These are phyloP conservation scores for Nasonia vitripennis DNA, from an alignment of 1,140 invertebrate species.

Conservation along the genomic window DNA sequence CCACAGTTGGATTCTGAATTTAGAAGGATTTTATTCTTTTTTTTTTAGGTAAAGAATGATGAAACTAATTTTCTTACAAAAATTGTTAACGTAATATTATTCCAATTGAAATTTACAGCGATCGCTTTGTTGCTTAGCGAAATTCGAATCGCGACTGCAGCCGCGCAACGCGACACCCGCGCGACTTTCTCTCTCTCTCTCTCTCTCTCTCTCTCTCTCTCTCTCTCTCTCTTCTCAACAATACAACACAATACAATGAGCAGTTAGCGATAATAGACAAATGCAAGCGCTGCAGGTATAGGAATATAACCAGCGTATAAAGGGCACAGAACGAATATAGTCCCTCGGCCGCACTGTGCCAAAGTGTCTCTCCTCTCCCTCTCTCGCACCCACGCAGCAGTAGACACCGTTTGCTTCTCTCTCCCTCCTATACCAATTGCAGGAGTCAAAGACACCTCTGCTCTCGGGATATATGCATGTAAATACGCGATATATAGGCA, in stretches of 20 bases:
- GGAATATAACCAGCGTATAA: not conserved
- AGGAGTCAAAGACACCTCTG: not conserved
- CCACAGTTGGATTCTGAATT: too few relatives aligned
- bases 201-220: not conserved
- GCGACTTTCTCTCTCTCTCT: not conserved
- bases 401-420: not conserved
- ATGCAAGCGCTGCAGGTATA: not conserved
- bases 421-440: not conserved
- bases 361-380: not conserved
- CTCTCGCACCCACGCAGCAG: not conserved
- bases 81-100: too few relatives aligned
- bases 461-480: not conserved
- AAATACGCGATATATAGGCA: not conserved
- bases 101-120: too few relatives aligned
- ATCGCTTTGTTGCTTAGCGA: too few relatives aligned
- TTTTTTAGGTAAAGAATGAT: too few relatives aligned
- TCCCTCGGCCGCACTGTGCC: not conserved
- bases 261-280: not conserved
- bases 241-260: too few relatives aligned
- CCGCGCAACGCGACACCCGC: too few relatives aligned
- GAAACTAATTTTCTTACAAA: too few relatives aligned
- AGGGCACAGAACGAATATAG: slow-evolving; percentile 4
- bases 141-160: too few relatives aligned
- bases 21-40: too few relatives aligned
- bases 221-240: not conserved